Evolutionary conservation across 2,888 invertebrate species (phyloP).

Genomic region (Cistogaster globosa): DNA sequence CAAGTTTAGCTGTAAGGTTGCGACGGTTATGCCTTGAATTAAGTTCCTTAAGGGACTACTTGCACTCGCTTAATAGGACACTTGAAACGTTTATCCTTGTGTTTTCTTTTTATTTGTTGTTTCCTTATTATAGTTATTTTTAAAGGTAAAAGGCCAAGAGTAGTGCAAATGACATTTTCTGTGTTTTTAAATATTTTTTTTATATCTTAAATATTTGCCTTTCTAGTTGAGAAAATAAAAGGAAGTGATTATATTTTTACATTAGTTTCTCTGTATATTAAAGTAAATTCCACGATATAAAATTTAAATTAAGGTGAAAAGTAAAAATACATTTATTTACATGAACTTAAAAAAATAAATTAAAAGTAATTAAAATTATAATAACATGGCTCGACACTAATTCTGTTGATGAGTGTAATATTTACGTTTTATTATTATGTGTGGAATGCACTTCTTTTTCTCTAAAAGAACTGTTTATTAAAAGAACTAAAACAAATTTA

Average conservation of each 20-base stretch:
- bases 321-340: too few relatives aligned
- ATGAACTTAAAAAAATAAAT: too few relatives aligned
- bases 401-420: too few relatives aligned
- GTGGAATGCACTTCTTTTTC: too few relatives aligned
- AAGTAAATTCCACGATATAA: background rate
- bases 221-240: conserved; percentile 5
- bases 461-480: too few relatives aligned
- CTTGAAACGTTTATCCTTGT: conserved; percentile 57
- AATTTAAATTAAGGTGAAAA: background rate
- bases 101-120: conserved; percentile 12
- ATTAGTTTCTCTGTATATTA: background rate
- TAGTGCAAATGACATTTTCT: conserved; percentile 27
- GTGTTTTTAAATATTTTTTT: conserved; percentile 1
- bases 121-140: conserved; percentile 32
- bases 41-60: conserved; percentile 63
- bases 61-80: conserved; percentile 61
- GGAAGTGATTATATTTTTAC: conserved; percentile 12
- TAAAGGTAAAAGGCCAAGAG: conserved; percentile 58
- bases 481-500: too few relatives aligned
- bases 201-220: conserved; percentile 6
- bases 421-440: too few relatives aligned
- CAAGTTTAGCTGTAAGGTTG: conserved; percentile 29
- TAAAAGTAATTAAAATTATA: too few relatives aligned
- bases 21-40: conserved; percentile 52
- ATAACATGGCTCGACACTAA: too few relatives aligned